These are phyloP conservation scores for Australoheros scitulus DNA, from an alignment of 2,113 vertebrate species.

Conservation along the genomic window DNA sequence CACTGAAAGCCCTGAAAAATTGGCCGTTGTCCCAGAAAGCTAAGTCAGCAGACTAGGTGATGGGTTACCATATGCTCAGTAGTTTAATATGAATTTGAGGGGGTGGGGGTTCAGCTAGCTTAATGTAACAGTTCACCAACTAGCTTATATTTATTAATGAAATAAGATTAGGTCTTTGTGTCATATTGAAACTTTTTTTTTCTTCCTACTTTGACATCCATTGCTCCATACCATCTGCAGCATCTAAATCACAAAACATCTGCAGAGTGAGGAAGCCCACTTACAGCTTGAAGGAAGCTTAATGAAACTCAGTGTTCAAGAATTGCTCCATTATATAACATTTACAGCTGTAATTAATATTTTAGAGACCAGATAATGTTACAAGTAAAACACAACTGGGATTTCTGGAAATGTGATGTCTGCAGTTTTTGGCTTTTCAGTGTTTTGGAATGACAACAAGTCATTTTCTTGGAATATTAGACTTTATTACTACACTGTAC, in stretches of 20 bases:
- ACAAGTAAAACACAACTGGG: neutral
- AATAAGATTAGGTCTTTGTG: neutral
- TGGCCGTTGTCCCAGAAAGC: neutral
- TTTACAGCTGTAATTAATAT: neutral
- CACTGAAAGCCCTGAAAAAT: neutral
- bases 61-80: neutral
- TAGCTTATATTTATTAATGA: too few relatives aligned
- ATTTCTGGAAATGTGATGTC: neutral
- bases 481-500: too few relatives aligned
- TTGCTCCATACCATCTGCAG: neutral
- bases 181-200: neutral
- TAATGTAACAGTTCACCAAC: neutral
- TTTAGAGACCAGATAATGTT: neutral
- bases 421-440: neutral
- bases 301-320: too few relatives aligned
- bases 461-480: neutral
- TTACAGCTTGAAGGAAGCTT: neutral
- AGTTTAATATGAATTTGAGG: neutral
- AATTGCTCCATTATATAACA: neutral
- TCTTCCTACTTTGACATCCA: neutral
- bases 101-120: too few relatives aligned
- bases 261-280: neutral
- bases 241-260: neutral
- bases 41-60: neutral
- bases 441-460: neutral